phyloP scores from a whole-genome alignment of 2,888 invertebrate genomes.

The Torymus auratus region DNA sequence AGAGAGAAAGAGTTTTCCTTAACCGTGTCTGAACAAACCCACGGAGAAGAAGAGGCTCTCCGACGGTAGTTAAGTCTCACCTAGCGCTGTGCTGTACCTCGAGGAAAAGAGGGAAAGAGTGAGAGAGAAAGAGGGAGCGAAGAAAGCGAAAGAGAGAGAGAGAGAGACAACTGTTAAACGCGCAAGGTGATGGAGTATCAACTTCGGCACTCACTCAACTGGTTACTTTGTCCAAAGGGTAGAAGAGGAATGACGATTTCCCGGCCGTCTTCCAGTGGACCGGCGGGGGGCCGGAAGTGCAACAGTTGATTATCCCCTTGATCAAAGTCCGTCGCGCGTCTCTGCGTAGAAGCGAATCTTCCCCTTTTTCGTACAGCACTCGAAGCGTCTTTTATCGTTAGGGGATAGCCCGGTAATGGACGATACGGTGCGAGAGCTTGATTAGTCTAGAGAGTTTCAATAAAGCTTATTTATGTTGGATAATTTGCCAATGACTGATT shows the following conservation, averaged over 20 bases:
- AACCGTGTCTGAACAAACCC: conserved; percentile 24
- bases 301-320: conserved; percentile 56
- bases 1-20: conserved; percentile 9
- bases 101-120: background rate
- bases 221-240: conserved; percentile 31
- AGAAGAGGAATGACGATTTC: conserved; percentile 1
- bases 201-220: conserved; percentile 23
- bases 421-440: background rate
- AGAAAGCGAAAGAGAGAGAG: background rate
- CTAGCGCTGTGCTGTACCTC: background rate
- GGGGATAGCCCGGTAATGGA: too few relatives aligned
- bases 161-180: conserved; percentile 3
- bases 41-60: background rate
- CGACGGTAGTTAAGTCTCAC: conserved; percentile 45
- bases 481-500: conserved; percentile 17
- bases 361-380: too few relatives aligned
- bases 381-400: too few relatives aligned
- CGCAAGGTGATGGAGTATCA: background rate
- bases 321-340: background rate
- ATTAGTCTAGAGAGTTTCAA: background rate
- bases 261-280: background rate
- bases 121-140: background rate
- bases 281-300: conserved; percentile 29
- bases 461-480: background rate
- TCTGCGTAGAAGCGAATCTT: too few relatives aligned